Evolutionary conservation across 1,140 invertebrate genomes (phyloP).

Genomic region (Gonioctena quinquepunctata): DNA sequence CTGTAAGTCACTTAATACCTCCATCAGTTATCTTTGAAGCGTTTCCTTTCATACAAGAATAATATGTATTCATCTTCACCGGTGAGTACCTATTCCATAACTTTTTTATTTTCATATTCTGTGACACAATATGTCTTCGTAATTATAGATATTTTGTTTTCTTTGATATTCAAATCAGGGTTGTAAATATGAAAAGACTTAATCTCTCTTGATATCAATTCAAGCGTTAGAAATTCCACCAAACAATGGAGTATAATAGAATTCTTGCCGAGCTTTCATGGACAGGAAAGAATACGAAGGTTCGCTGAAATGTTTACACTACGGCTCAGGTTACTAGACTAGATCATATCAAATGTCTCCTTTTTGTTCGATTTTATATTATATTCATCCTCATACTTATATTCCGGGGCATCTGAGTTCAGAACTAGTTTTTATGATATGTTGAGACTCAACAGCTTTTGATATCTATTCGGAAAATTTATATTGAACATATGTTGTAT

Average conservation of each 20-base stretch:
- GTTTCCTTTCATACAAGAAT: background rate
- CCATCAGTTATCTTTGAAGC: background rate
- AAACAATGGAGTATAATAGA: background rate
- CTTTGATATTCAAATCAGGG: slow-evolving; percentile 6
- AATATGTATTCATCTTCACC: background rate
- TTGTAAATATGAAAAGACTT: background rate
- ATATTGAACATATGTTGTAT: too few relatives aligned
- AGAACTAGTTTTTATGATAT: background rate
- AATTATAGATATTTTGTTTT: background rate
- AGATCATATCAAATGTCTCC: slow-evolving; percentile 11
- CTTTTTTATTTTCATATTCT: background rate
- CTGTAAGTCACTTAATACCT: background rate
- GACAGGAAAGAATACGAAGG: background rate
- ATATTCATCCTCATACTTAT: background rate
- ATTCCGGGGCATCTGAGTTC: background rate
- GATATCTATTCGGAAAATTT: too few relatives aligned
- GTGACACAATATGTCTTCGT: background rate
- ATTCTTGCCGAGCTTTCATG: background rate
- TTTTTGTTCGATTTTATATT: background rate
- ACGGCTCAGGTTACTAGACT: slow-evolving; percentile 5
- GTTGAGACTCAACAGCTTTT: background rate
- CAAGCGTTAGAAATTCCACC: background rate
- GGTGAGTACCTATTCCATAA: background rate
- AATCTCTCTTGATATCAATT: background rate
- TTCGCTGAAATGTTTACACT: slow-evolving; percentile 8